Base-by-base conservation (phyloP, 2,113 vertebrate species). In the Gymnogyps californianus region DNA sequence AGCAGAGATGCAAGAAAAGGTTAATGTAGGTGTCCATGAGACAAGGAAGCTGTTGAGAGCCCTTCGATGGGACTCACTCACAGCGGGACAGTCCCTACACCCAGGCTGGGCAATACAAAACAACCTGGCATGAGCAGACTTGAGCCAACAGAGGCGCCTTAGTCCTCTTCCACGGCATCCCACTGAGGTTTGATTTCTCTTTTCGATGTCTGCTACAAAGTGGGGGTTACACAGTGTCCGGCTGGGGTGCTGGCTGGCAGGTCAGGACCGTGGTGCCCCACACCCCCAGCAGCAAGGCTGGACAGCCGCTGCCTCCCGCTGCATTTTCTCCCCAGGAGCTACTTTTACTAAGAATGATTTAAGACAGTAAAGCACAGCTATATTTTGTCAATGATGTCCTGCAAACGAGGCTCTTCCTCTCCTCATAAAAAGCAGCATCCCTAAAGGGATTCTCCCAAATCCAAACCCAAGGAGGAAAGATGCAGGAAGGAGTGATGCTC, bases 171-270 rank as follows among this genome's bases (percentile, higher is more conserved):
- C 38, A 34, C 1, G 0, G 22, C 70, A 57, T 24, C 28, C 31
- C 31, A 32, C 4, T 36, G 36, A 38, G 25, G 52, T 78, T 54
- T 47, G 55, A 65, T 31, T 38, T 64, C n/a, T 32, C 46, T 52
- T 89, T 70, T 26, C 6, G 0, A 20, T 28, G 49, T 67, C 47
- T 80, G 38, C 29, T 64, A 31, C 15, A 51, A 64, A 81, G 16
- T 36, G 6, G 3, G 4, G 26, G 52, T 31, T 32, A 40, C 0
- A 0, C 21, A 58, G 66, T n/a, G 46, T 52, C 64, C 2, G 1
- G 16, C 15, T 32, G 14, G 14, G 57, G 25, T 52, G 36, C 59
- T 62, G 46, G 31, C 29, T 81, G 69, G 40, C 36, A 58, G 24
- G n/a, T 42, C 76, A 66, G 34, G 36, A 51, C 34, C 1, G 0